Evolutionary conservation across 2,888 invertebrate species (phyloP), one percentile per base, ranked within the genome.

Genomic region (Noctua fimbriata): DNA sequence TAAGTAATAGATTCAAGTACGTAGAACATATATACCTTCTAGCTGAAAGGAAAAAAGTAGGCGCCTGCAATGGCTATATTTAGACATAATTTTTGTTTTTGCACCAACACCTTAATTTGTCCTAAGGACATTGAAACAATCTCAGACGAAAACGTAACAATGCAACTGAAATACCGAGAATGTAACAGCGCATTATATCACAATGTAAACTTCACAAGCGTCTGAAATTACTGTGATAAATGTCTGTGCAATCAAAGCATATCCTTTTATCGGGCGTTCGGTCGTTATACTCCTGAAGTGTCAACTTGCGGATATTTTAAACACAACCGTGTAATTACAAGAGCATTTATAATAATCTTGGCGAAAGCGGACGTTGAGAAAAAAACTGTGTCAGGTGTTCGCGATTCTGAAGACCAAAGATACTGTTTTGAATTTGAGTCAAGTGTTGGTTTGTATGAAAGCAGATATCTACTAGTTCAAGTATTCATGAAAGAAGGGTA

Each of bases 231-330:
- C 67, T n/a, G 44, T 79, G 83, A 83, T 84, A 88, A 88, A 80
- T 72, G 70, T 36, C 65, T 81, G 74, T 77, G 71, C 76, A 88
- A 89, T 88, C 84, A 88, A 82, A 73, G 44, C 63, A 47, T 55
- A 79, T 72, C 73, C 73, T 87, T 87, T 88, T 89, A 90, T 91
- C 91, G 85, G 89, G 69, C 88, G 76, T 88, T 76, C 79, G 84
- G 78, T 77, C 78, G 86, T 89, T 90, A 84, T 88, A 87, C 91
- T 84, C 79, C 52, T 72, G 69, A 78, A 85, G 81, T 78, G 84
- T 79, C 83, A 78, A 79, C 79, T 71, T 79, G 82, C 81, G 83
- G 81, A 87, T 83, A 81, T 85, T 78, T 83, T 83, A 65, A 81
- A 70, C 84, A 85, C 83, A 79, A 71, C 70, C 74, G 69, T 72